Conservation (phyloP, 2,113 vertebrate genomes). For the Chrysemys picta region DNA sequence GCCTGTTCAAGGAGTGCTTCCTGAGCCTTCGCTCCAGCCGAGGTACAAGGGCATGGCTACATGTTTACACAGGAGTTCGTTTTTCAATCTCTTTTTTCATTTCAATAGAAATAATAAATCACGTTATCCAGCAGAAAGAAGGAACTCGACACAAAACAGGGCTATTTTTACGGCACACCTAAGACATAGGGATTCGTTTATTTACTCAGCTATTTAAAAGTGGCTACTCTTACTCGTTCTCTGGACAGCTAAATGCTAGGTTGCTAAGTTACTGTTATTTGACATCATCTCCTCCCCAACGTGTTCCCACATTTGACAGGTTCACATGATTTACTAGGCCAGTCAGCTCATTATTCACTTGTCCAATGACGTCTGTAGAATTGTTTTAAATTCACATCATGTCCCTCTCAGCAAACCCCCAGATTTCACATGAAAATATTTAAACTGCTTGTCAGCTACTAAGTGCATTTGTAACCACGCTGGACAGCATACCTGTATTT, state of each 20-base stretch:
- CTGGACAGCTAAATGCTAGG: conserved; percentile 79
- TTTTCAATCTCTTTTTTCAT: conserved; percentile 76
- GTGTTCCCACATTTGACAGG: conserved; percentile 83
- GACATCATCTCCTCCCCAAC: conserved; percentile 86
- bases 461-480: conserved; percentile 70
- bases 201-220: conserved; percentile 81
- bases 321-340: conserved; percentile 83
- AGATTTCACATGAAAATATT: conserved; percentile 78
- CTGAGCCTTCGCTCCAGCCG: background rate
- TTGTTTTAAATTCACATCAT: conserved; percentile 84
- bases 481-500: conserved; percentile 61
- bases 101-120: conserved; percentile 78
- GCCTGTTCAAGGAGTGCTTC: background rate
- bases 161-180: conserved; percentile 77
- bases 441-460: conserved; percentile 72
- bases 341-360: conserved; percentile 82
- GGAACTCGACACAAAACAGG: conserved; percentile 71
- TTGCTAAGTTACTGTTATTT: conserved; percentile 88
- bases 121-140: conserved; percentile 71
- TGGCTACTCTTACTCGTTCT: conserved; percentile 73
- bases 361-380: conserved; percentile 79
- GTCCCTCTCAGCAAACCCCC: conserved; percentile 62
- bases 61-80: conserved; percentile 72
- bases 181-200: conserved; percentile 76
- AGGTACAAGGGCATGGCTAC: conserved; percentile 66